Percentiles rank a stretch among this genome's conserved stretches.
phyloP scores from a whole-genome alignment of 2,797 vertebrate genomes.

The Cyprinodon diabolis region DNA sequence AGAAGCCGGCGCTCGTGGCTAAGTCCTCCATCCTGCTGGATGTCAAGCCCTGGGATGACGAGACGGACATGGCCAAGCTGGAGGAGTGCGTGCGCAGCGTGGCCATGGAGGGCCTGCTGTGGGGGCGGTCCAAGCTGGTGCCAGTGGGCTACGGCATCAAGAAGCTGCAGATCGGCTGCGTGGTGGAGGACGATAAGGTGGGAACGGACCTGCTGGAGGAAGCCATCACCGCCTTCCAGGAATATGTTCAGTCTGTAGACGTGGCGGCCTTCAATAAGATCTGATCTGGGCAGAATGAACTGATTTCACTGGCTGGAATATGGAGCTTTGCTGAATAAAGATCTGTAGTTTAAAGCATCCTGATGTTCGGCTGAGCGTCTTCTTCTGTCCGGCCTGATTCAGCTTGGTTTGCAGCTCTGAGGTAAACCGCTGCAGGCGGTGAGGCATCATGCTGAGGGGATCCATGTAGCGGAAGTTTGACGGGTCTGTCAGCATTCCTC shows the following conservation, averaged over 20 bases:
- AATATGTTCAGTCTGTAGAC: conserved; percentile 95
- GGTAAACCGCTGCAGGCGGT: conserved; percentile 12
- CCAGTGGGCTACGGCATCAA: conserved; percentile 96
- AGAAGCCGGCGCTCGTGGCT: conserved; percentile 90
- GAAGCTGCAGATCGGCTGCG: conserved; percentile 95
- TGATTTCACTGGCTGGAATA: conserved; percentile 2
- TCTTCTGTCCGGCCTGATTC: background rate
- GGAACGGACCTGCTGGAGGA: conserved; percentile 95
- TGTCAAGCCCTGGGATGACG: conserved; percentile 93
- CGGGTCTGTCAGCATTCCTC: conserved; percentile 50
- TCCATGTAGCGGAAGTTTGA: conserved; percentile 28
- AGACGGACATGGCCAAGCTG: conserved; percentile 93
- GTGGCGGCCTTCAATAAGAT: conserved; percentile 98
- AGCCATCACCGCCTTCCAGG: conserved; percentile 91
- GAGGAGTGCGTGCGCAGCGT: conserved; percentile 92
- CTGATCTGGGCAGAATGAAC: conserved; percentile 66
- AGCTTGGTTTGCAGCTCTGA: conserved; percentile 13
- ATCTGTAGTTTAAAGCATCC: conserved; percentile 30
- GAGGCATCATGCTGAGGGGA: conserved; percentile 13
- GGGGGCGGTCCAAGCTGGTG: conserved; percentile 94
- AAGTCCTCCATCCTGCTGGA: conserved; percentile 93
- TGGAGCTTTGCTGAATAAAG: conserved; percentile 24
- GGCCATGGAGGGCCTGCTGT: conserved; percentile 90
- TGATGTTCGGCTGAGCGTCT: conserved; percentile 21
- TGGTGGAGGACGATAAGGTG: conserved; percentile 97